These are phyloP conservation scores for Dicranocentrus wangi DNA, from an alignment of 2,888 invertebrate genomes.

Conservation along the genomic window DNA sequence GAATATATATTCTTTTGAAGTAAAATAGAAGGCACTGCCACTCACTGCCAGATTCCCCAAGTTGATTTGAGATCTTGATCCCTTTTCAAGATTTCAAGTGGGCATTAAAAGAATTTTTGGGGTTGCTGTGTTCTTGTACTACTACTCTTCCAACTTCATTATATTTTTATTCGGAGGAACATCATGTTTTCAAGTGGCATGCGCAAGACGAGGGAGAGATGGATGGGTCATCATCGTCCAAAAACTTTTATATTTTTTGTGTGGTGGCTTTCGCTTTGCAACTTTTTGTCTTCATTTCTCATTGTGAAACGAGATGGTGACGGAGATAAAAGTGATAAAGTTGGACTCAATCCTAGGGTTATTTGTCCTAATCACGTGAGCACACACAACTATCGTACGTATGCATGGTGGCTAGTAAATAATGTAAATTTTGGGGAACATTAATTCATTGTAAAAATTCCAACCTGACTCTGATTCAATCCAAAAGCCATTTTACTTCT, in stretches of 20 bases:
- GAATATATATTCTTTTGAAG: neutral
- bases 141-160: neutral
- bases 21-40: neutral
- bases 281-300: conserved; percentile 3
- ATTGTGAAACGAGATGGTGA: neutral
- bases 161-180: conserved; percentile 4
- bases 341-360: conserved; percentile 5
- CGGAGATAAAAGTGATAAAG: conserved; percentile 7
- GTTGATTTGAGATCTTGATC: conserved; percentile 10
- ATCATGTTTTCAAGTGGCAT: neutral
- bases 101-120: conserved; percentile 5
- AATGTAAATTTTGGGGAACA: conserved; percentile 8
- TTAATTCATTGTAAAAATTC: neutral
- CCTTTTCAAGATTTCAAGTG: conserved; percentile 11
- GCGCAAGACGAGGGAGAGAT: conserved; percentile 5
- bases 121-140: no score
- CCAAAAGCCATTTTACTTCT: no score
- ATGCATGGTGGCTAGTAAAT: conserved; percentile 15
- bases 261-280: neutral
- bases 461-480: neutral
- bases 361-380: conserved; percentile 46
- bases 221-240: conserved; percentile 5
- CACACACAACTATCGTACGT: neutral
- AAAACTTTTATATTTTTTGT: neutral
- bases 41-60: neutral